Evolutionary conservation across 1,140 invertebrate species (phyloP).

Genomic region (Saccostrea cuccullata): DNA sequence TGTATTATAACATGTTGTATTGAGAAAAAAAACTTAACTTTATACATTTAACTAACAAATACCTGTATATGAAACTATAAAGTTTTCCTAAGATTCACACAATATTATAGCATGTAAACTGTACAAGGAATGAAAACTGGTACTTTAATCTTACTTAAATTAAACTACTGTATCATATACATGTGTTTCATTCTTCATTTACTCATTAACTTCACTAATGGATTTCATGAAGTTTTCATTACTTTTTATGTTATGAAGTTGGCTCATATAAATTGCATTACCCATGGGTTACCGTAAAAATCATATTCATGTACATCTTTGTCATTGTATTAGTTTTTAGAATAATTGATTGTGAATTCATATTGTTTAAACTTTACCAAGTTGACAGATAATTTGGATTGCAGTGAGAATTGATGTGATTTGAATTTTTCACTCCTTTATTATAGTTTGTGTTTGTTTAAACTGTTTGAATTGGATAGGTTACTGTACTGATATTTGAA

Average conservation of each 20-base stretch:
- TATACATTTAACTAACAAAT: not conserved
- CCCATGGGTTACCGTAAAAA: not conserved
- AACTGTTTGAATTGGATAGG: too few species aligned
- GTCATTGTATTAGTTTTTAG: not conserved
- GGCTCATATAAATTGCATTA: not conserved
- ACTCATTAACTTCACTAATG: not conserved
- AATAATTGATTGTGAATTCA: too few species aligned
- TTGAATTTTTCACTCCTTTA: not conserved
- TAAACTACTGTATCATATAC: not conserved
- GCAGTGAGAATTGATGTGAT: constrained; percentile 2
- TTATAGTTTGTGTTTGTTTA: not conserved
- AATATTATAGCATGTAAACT: not conserved
- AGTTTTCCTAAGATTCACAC: not conserved
- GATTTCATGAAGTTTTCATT: not conserved
- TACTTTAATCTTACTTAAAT: not conserved
- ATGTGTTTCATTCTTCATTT: not conserved
- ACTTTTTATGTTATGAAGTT: not conserved
- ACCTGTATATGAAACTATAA: not conserved
- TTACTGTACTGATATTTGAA: too few species aligned
- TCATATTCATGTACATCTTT: not conserved
- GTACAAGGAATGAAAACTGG: not conserved
- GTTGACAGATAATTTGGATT: not conserved
- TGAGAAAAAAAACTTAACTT: too few species aligned
- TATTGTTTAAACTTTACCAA: too few species aligned
- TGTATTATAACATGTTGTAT: too few species aligned